Conservation (phyloP, 2,113 vertebrate species). For the Actenoides lindsayi region DNA sequence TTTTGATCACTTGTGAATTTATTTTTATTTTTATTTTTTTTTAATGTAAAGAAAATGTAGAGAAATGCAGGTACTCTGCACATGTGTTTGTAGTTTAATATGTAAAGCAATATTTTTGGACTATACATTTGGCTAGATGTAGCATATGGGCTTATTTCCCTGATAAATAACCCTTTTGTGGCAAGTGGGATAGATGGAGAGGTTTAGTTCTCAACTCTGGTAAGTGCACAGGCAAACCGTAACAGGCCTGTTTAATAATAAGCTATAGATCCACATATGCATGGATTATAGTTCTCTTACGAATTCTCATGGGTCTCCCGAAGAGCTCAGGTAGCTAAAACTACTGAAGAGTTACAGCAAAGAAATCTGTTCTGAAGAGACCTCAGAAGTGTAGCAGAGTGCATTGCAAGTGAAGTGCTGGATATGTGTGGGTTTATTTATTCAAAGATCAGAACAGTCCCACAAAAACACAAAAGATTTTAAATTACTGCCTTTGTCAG, state of each 20-base stretch:
- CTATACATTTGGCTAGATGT: neutral
- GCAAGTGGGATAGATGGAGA: neutral
- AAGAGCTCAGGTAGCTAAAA: neutral
- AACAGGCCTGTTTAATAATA: neutral
- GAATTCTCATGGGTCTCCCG: rapidly evolving
- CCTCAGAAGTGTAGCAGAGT: neutral
- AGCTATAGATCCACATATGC: neutral
- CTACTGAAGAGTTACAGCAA: neutral
- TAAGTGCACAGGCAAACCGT: neutral
- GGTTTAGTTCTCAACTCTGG: neutral
- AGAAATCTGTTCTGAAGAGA: neutral
- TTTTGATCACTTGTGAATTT: neutral
- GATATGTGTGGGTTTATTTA: neutral
- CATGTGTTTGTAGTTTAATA: neutral
- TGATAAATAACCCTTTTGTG: neutral
- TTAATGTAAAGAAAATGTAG: neutral
- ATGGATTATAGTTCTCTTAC: neutral
- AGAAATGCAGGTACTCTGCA: neutral
- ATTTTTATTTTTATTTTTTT: neutral
- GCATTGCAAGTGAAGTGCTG: neutral
- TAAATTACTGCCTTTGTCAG: neutral
- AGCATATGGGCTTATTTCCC: neutral
- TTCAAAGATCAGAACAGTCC: rapidly evolving
- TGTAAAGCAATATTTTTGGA: neutral
- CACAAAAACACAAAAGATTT: neutral